Evolutionary conservation across 2,888 invertebrate genomes (phyloP).

Genomic region (Aspidiotus destructor): DNA sequence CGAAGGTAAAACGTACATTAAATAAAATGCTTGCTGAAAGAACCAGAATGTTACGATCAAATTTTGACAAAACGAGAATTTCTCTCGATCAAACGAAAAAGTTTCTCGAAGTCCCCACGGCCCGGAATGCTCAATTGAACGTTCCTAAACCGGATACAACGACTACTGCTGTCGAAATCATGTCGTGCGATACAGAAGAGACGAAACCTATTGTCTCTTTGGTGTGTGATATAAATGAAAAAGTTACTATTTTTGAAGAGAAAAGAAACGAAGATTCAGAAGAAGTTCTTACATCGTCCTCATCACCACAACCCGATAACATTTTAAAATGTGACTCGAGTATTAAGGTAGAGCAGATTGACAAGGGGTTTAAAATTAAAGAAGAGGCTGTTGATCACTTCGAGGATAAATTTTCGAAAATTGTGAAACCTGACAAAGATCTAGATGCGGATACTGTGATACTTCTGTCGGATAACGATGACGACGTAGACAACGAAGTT

Average conservation of each 20-base stretch:
- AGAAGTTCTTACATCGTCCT: not conserved
- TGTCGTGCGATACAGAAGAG: not conserved
- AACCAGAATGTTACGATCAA: slow-evolving; percentile 13
- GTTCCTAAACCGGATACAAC: not conserved
- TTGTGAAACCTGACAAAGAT: not conserved
- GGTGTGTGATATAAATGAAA: not conserved
- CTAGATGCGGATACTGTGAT: not conserved
- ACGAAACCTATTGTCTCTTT: not conserved
- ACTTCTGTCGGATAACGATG: not conserved
- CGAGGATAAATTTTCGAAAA: not conserved
- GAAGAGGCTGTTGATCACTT: not conserved
- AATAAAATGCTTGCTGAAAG: slow-evolving; percentile 18
- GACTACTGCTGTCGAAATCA: not conserved
- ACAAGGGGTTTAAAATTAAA: not conserved
- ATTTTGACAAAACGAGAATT: no score
- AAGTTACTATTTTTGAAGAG: not conserved
- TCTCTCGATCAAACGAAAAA: not conserved
- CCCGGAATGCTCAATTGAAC: no score
- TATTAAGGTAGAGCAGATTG: not conserved
- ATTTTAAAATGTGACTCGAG: not conserved
- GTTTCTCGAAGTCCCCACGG: not conserved
- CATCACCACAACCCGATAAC: not conserved
- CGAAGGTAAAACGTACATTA: slow-evolving; percentile 1
- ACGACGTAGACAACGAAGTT: not conserved
- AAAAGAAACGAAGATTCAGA: not conserved